A percentile compares a stretch with the other conserved stretches of the same genome.
Conservation (phyloP, 92 coral and sea anemone species). For the Pocillopora meandrina region DNA sequence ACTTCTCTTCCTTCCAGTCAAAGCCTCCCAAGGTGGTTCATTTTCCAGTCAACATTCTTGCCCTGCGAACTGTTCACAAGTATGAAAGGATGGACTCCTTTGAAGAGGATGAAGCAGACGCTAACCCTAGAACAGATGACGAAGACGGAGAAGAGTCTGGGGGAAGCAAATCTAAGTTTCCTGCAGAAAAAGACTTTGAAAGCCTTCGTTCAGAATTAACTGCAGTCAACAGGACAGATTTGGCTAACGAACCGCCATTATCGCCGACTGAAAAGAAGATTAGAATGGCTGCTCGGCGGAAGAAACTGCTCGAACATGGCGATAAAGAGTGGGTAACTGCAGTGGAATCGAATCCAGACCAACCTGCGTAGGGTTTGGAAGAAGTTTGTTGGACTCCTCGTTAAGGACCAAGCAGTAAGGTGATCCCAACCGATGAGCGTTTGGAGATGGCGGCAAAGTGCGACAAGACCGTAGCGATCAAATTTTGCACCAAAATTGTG, state of each 20-base stretch:
- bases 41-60: slow-evolving; percentile 42
- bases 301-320: slow-evolving; percentile 15
- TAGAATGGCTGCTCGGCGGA: slow-evolving; percentile 28
- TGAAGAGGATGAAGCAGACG: slow-evolving; percentile 13
- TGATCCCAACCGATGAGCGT: background rate
- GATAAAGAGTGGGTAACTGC: slow-evolving; percentile 20
- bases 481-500: background rate
- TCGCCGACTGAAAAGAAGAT: slow-evolving; percentile 25
- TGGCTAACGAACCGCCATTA: slow-evolving; percentile 1
- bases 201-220: background rate
- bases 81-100: slow-evolving; percentile 31
- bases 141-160: slow-evolving; percentile 21
- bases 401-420: background rate
- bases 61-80: slow-evolving; percentile 43
- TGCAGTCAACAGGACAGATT: slow-evolving; percentile 3
- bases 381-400: background rate
- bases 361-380: slow-evolving; percentile 3
- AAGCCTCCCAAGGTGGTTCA: slow-evolving; percentile 36
- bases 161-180: background rate
- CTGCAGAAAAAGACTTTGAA: slow-evolving; percentile 29
- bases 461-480: background rate
- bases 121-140: background rate
- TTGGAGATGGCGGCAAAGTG: background rate
- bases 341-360: background rate
- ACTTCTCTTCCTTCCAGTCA: background rate